Evolutionary conservation across 1,140 invertebrate genomes (phyloP).

Genomic region (Magallana angulata): DNA sequence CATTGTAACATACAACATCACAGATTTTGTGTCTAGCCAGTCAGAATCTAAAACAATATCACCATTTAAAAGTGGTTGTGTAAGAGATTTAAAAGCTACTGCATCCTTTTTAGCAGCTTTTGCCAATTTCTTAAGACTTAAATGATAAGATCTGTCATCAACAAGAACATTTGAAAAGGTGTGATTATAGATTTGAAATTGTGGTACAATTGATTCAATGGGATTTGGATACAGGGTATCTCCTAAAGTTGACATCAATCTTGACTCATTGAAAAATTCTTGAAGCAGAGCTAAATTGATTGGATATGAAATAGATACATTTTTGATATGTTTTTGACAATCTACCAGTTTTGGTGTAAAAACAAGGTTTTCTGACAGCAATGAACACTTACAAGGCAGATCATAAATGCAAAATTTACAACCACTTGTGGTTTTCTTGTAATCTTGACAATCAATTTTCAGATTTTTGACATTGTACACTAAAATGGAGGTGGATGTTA

Average conservation of each 20-base stretch:
- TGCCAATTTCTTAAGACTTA: constrained; percentile 51
- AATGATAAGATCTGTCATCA: constrained; percentile 42
- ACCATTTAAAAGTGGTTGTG: constrained; percentile 41
- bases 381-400: constrained; percentile 37
- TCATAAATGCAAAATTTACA: constrained; percentile 42
- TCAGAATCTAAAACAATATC: constrained; percentile 16
- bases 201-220: constrained; percentile 33
- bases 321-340: constrained; percentile 39
- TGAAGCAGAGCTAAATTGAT: constrained; percentile 50
- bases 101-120: constrained; percentile 46
- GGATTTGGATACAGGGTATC: constrained; percentile 40
- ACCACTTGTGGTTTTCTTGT: not conserved
- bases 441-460: constrained; percentile 12
- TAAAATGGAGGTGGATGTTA: constrained; percentile 42
- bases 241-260: constrained; percentile 33
- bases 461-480: constrained; percentile 43
- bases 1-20: constrained; percentile 41
- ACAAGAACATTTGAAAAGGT: constrained; percentile 40
- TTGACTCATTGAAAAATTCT: constrained; percentile 46
- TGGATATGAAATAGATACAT: constrained; percentile 34
- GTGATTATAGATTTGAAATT: constrained; percentile 49
- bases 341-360: constrained; percentile 46
- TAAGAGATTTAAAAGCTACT: constrained; percentile 47
- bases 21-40: constrained; percentile 39
- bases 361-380: not conserved